A percentile compares a stretch with the other conserved stretches of the same genome.
Evolutionary conservation across 2,797 vertebrate genomes (phyloP).

Genomic region (Sebastolobus alascanus): DNA sequence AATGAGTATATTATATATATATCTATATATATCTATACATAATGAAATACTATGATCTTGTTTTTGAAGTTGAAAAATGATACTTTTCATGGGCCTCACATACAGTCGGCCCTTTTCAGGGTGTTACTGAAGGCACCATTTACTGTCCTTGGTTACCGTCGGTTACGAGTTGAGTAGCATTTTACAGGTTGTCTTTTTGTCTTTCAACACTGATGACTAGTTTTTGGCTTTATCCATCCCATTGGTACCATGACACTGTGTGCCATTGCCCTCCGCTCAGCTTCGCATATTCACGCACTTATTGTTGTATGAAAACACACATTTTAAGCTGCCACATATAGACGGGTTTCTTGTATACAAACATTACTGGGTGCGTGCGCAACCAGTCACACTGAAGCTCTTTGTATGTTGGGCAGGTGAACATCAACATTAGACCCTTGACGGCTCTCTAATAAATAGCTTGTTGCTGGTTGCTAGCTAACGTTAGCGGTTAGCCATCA

Average conservation of each 20-base stretch:
- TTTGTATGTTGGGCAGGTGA: too few relatives aligned
- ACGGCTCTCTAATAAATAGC: too few relatives aligned
- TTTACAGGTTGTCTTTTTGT: constrained; percentile 65
- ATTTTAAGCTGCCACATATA: constrained; percentile 5
- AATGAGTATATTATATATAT: constrained; percentile 84
- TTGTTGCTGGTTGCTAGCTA: too few relatives aligned
- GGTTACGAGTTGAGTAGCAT: constrained; percentile 69
- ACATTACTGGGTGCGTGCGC: too few relatives aligned
- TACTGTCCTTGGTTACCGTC: constrained; percentile 68
- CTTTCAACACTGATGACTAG: constrained; percentile 46
- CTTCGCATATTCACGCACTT: constrained; percentile 33
- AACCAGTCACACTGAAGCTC: too few relatives aligned
- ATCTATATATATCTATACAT: constrained; percentile 77
- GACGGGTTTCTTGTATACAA: too few relatives aligned
- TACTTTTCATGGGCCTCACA: constrained; percentile 68
- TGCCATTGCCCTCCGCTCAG: constrained; percentile 24
- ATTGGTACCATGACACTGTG: constrained; percentile 47
- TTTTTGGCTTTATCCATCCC: constrained; percentile 50
- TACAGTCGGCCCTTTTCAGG: constrained; percentile 46
- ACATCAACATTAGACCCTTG: too few relatives aligned
- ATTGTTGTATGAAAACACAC: constrained; percentile 8
- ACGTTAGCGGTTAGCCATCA: too few relatives aligned
- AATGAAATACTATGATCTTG: constrained; percentile 81
- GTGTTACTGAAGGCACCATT: constrained; percentile 75
- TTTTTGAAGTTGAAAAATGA: constrained; percentile 80